Percentiles rank a stretch among this genome's conserved stretches.
phyloP scores from a whole-genome alignment of 2,888 invertebrate genomes.

The Aphidoletes aphidimyza region DNA sequence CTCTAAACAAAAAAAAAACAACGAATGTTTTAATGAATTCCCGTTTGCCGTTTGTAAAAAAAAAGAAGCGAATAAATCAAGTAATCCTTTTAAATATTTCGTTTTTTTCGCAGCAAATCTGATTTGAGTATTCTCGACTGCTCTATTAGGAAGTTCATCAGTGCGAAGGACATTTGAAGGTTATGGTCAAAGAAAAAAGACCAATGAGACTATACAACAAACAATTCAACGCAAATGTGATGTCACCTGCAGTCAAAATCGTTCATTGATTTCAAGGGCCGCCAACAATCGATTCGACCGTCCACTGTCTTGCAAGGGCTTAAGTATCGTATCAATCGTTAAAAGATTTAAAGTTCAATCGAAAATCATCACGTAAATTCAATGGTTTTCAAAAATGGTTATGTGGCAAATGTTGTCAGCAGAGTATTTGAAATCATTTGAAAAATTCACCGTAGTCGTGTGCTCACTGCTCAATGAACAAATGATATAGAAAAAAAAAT shows the following conservation, averaged over 20 bases:
- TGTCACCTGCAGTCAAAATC: no score
- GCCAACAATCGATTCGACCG: background rate
- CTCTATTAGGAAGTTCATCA: no score
- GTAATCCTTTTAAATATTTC: no score
- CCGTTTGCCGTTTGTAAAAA: no score
- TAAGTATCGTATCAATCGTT: background rate
- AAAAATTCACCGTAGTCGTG: background rate
- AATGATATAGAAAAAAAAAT: no score
- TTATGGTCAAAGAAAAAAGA: no score
- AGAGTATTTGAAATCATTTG: background rate
- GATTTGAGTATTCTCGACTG: no score
- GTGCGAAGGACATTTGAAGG: no score
- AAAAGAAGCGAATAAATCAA: background rate
- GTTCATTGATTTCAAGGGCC: background rate
- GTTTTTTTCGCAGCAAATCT: no score
- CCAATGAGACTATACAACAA: no score
- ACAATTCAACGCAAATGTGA: background rate
- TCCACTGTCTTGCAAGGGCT: background rate
- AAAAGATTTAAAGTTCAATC: constrained; percentile 39
- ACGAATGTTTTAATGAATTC: no score
- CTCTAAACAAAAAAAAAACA: no score
- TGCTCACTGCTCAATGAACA: background rate
- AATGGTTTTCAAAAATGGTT: background rate
- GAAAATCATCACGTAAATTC: constrained; percentile 43
- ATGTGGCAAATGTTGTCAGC: background rate